Conservation (phyloP, 2,888 invertebrate genomes). For the Drosophila setosimentum region DNA sequence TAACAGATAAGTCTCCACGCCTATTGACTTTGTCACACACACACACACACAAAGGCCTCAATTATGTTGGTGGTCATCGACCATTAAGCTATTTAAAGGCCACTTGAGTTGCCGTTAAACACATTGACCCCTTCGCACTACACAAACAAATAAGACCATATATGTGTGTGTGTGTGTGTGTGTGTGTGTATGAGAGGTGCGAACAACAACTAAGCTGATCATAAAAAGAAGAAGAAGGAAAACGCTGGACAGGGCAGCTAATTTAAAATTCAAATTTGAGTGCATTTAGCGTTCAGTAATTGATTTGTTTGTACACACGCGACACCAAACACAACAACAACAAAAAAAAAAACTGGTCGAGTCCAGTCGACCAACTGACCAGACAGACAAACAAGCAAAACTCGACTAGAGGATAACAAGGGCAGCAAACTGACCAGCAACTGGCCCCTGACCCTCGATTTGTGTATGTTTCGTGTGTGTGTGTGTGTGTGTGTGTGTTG, state of each 20-base stretch:
- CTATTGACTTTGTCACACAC: slow-evolving; percentile 17
- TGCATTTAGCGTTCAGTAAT: slow-evolving; percentile 73
- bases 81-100: slow-evolving; percentile 54
- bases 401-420: slow-evolving; percentile 5
- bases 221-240: slow-evolving; percentile 38
- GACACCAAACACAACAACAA: slow-evolving; percentile 32
- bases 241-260: slow-evolving; percentile 40
- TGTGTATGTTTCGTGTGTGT: background rate
- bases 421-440: slow-evolving; percentile 51
- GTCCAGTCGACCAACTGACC: slow-evolving; percentile 58
- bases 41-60: slow-evolving; percentile 38
- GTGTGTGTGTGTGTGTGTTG: slow-evolving; percentile 37
- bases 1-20: slow-evolving; percentile 13
- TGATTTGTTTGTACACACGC: slow-evolving; percentile 80
- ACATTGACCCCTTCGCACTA: slow-evolving; percentile 59
- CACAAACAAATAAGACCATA: slow-evolving; percentile 26
- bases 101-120: slow-evolving; percentile 65
- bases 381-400: slow-evolving; percentile 39
- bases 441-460: slow-evolving; percentile 36
- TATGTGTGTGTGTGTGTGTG: background rate
- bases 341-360: slow-evolving; percentile 7
- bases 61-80: slow-evolving; percentile 38
- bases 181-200: background rate
- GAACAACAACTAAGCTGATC: slow-evolving; percentile 12
- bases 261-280: slow-evolving; percentile 78